Conservation (phyloP, 1,140 invertebrate species). For the Ptiloglossa arizonensis region DNA sequence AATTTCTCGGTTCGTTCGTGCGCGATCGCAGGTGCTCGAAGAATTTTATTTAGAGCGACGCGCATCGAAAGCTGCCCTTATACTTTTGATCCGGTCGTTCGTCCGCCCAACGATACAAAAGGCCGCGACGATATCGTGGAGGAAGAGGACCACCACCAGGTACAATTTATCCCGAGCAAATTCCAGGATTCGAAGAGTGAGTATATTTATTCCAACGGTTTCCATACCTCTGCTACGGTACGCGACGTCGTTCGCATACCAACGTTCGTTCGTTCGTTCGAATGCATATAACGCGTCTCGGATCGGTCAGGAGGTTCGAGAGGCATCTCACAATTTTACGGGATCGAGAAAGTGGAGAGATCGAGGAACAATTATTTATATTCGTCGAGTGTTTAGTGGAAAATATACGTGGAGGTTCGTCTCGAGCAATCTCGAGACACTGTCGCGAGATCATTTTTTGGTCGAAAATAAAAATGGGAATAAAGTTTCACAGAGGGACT, state of each 20-base stretch:
- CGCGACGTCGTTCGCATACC: background rate
- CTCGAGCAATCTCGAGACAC: background rate
- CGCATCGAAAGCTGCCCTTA: background rate
- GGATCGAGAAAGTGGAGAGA: background rate
- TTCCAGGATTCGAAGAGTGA: background rate
- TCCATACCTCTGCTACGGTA: background rate
- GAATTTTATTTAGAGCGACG: background rate
- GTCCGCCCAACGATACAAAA: background rate
- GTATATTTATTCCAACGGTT: background rate
- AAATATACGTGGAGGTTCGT: background rate
- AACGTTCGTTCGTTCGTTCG: conserved; percentile 12
- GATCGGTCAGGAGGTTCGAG: background rate
- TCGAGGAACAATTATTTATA: too few species aligned
- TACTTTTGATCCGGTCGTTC: background rate
- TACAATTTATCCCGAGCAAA: background rate
- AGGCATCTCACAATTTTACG: background rate
- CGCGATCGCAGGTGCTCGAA: background rate
- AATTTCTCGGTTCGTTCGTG: conserved; percentile 1
- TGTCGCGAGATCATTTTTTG: too few species aligned
- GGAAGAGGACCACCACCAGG: too few species aligned
- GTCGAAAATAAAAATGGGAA: too few species aligned
- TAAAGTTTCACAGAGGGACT: too few species aligned
- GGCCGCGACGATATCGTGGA: too few species aligned
- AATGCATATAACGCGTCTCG: conserved; percentile 12
- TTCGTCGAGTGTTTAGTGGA: background rate